Conservation (phyloP, 2,797 vertebrate genomes). For the Xenentodon cancila region DNA sequence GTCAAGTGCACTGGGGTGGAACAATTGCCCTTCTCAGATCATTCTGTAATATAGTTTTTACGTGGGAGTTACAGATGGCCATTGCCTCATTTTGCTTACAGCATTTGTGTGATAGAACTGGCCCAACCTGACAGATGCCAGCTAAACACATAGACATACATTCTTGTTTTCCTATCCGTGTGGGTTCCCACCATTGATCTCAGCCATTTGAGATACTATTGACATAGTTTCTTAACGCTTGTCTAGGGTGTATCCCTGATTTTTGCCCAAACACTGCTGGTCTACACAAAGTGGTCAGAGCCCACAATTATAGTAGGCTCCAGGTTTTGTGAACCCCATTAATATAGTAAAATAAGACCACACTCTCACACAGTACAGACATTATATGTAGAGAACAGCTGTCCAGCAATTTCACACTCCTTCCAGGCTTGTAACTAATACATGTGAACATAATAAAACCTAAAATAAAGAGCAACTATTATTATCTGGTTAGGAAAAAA, state of each 20-base stretch:
- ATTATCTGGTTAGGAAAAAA: constrained; percentile 11
- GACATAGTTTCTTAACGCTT: neutral
- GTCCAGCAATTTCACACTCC: constrained; percentile 37
- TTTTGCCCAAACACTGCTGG: no score
- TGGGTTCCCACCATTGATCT: neutral
- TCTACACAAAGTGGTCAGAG: neutral
- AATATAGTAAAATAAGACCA: neutral
- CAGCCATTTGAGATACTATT: neutral
- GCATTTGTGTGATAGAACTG: constrained; percentile 21
- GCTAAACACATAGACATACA: constrained; percentile 3
- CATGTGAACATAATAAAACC: constrained; percentile 49
- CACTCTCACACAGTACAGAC: constrained; percentile 15
- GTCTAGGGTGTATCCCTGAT: no score
- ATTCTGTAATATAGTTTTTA: constrained; percentile 46
- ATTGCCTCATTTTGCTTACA: constrained; percentile 33
- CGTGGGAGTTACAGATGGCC: constrained; percentile 39
- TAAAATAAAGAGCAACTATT: constrained; percentile 43
- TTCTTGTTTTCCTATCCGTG: neutral
- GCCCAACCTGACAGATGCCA: constrained; percentile 13
- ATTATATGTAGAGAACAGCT: constrained; percentile 51
- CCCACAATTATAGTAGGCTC: neutral
- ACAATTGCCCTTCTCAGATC: constrained; percentile 24
- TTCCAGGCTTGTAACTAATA: constrained; percentile 41
- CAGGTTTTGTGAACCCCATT: neutral
- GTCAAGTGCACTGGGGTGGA: constrained; percentile 59